phyloP scores from a whole-genome alignment of 2,113 vertebrate species.

The Micromys minutus region DNA sequence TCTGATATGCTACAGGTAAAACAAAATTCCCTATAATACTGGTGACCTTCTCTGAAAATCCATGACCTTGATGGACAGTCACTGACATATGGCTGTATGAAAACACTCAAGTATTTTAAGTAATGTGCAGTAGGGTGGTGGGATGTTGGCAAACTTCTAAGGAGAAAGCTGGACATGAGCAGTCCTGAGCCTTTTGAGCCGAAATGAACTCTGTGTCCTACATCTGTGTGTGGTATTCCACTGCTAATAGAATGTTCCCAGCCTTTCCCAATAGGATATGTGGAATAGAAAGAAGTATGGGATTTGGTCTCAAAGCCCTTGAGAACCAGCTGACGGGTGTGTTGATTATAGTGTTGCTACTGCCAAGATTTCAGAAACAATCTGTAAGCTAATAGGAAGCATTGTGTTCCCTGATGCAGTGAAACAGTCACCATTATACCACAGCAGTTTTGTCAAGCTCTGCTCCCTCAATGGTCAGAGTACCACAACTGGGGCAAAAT shows the following conservation, averaged over 20 bases:
- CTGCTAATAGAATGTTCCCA: not conserved
- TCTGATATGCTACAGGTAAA: not conserved
- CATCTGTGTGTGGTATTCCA: not conserved
- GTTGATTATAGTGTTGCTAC: not conserved
- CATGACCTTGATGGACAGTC: not conserved
- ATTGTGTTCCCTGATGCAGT: fast-evolving
- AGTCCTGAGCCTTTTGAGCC: not conserved
- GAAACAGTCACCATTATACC: not conserved
- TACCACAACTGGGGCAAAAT: not conserved
- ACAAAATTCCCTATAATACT: not conserved
- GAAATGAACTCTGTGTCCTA: not conserved
- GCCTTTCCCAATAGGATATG: not conserved
- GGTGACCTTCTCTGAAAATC: not conserved
- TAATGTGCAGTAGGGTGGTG: not conserved
- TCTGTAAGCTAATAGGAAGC: not conserved
- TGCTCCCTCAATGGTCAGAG: not conserved
- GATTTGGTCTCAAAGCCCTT: not conserved
- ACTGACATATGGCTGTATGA: not conserved
- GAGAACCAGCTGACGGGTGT: not conserved
- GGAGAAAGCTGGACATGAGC: not conserved
- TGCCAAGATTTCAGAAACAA: not conserved
- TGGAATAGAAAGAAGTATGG: not conserved
- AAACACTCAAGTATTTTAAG: not conserved
- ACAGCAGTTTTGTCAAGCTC: not conserved
- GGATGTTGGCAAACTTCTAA: not conserved